Evolutionary conservation across 1,140 invertebrate genomes (phyloP).

Genomic region (Trichogramma pretiosum): DNA sequence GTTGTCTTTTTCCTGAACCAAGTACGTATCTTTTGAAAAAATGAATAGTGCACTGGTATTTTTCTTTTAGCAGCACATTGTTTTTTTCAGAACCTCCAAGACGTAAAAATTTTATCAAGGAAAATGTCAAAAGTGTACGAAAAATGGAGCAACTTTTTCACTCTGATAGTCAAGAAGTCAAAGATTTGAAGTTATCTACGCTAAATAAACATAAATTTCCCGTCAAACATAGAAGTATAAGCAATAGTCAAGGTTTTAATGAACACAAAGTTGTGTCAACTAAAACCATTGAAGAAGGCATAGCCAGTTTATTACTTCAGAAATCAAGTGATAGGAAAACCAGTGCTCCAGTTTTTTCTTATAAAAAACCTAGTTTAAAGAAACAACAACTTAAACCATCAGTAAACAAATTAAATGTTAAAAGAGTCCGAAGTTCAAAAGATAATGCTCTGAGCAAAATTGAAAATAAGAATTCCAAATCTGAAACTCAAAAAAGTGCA

Average conservation of each 20-base stretch:
- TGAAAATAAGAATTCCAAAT: too few relatives aligned
- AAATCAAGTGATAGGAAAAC: constrained; percentile 14
- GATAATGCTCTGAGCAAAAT: too few relatives aligned
- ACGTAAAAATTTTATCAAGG: constrained; percentile 41
- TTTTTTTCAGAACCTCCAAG: constrained; percentile 29
- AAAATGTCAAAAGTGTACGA: constrained; percentile 39
- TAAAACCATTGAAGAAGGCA: constrained; percentile 16
- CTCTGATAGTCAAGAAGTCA: constrained; percentile 22
- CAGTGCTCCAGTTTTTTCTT: constrained; percentile 15
- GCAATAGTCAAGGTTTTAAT: constrained; percentile 18
- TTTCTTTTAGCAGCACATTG: constrained; percentile 1
- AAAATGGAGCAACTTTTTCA: constrained; percentile 35
- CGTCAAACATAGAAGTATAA: background rate
- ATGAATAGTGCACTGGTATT: background rate
- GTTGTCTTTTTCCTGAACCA: constrained; percentile 36
- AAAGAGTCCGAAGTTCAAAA: too few relatives aligned
- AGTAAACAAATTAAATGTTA: too few relatives aligned
- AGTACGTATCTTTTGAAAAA: constrained; percentile 29
- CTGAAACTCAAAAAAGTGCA: constrained; percentile 13
- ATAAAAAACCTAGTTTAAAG: constrained; percentile 4
- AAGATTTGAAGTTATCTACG: constrained; percentile 23
- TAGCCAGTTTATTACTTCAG: constrained; percentile 6
- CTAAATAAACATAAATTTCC: constrained; percentile 18
- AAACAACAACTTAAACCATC: too few relatives aligned
- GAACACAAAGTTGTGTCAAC: constrained; percentile 22